Percentiles rank a stretch among this genome's conserved stretches.
Evolutionary conservation across 1,140 invertebrate genomes (phyloP).

Genomic region (Drosophila sechellia): DNA sequence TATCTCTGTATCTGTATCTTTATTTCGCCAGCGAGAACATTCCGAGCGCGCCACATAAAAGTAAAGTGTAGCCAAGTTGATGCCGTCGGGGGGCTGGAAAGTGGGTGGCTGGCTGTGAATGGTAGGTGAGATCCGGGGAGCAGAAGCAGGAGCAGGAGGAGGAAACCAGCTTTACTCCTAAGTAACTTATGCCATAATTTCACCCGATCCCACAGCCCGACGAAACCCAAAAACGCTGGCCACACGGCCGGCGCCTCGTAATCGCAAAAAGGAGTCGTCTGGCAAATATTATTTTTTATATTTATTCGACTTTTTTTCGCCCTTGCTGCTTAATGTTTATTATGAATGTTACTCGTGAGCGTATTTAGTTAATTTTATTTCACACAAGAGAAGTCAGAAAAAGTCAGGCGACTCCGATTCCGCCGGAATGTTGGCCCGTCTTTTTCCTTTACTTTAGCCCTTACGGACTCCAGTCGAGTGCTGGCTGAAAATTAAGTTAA

Average conservation of each 20-base stretch:
- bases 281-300: constrained; percentile 84
- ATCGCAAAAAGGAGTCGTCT: constrained; percentile 82
- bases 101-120: background rate
- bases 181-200: constrained; percentile 83
- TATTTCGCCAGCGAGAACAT: constrained; percentile 79
- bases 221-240: constrained; percentile 37
- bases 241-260: constrained; percentile 43
- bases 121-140: background rate
- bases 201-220: constrained; percentile 41
- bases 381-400: constrained; percentile 79
- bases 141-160: background rate
- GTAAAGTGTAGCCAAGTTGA: constrained; percentile 82
- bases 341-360: constrained; percentile 84
- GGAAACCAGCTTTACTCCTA: constrained; percentile 61
- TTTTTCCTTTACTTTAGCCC: constrained; percentile 16
- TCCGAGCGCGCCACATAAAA: constrained; percentile 75
- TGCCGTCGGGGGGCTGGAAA: constrained; percentile 28
- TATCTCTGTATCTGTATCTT: constrained; percentile 76
- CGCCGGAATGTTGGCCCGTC: constrained; percentile 32
- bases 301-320: constrained; percentile 77
- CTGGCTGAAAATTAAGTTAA: constrained; percentile 78
- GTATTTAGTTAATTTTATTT: constrained; percentile 85
- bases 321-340: constrained; percentile 82
- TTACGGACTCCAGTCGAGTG: constrained; percentile 51
- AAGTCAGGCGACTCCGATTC: constrained; percentile 19